phyloP scores from a whole-genome alignment of 2,113 vertebrate genomes.

The pig (Sus scrofa) region T2T-Sscrofa CM000814.6:95728501-95729000 shows the following conservation, averaged over 20 bases:
- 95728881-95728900: conserved; percentile 98
- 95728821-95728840: conserved; percentile 97
- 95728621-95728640: background rate
- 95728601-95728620: conserved; percentile 49
- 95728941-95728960: conserved; percentile 33
- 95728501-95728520: conserved; percentile 25
- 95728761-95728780: conserved; percentile 8
- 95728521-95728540: conserved; percentile 45
- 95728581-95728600: background rate
- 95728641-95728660: conserved; percentile 32
- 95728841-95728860: conserved; percentile 97
- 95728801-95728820: conserved; percentile 95
- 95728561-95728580: background rate
- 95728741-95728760: conserved; percentile 30
- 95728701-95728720: conserved; percentile 35
- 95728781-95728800: conserved; percentile 90
- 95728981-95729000: conserved; percentile 19
- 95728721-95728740: conserved; percentile 40
- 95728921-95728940: conserved; percentile 49
- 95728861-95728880: conserved; percentile 97
- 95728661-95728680: background rate
- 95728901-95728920: conserved; percentile 90
- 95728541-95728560: background rate
- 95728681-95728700: background rate
- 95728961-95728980: conserved; percentile 21